Evolutionary conservation across 2,797 vertebrate genomes (phyloP).

Genomic region (Typhlichthys subterraneus): DNA sequence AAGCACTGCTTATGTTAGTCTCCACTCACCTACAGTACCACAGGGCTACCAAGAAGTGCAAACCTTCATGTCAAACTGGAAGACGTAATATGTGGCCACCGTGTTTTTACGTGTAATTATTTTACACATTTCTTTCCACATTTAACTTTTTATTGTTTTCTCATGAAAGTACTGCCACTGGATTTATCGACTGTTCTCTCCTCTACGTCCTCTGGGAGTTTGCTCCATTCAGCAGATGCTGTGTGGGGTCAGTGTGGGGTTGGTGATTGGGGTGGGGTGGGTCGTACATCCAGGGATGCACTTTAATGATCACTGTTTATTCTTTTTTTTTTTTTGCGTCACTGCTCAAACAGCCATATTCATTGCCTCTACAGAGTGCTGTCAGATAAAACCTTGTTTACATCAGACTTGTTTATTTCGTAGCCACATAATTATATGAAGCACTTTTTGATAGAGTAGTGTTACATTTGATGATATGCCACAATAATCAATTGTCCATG

Average conservation of each 20-base stretch:
- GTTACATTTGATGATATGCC: constrained; percentile 72
- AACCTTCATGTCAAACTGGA: constrained; percentile 64
- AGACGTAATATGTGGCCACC: constrained; percentile 59
- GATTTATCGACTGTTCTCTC: constrained; percentile 66
- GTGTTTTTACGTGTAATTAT: constrained; percentile 56
- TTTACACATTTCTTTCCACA: constrained; percentile 31
- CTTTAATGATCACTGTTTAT: constrained; percentile 73
- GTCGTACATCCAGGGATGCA: constrained; percentile 75
- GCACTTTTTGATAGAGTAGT: constrained; percentile 81
- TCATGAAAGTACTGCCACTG: constrained; percentile 77
- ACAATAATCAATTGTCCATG: constrained; percentile 66
- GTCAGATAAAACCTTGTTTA: constrained; percentile 76
- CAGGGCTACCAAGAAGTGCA: constrained; percentile 50
- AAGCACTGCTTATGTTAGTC: constrained; percentile 40
- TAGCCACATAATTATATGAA: constrained; percentile 76
- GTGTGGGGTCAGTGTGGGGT: constrained; percentile 42
- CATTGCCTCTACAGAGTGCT: constrained; percentile 66
- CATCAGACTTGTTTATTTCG: constrained; percentile 59
- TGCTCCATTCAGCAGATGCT: constrained; percentile 48
- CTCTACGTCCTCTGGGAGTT: constrained; percentile 54
- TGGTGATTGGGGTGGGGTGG: constrained; percentile 16
- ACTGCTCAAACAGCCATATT: constrained; percentile 75
- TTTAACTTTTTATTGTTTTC: constrained; percentile 29
- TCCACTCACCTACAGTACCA: constrained; percentile 30
- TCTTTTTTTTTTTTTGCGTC: constrained; percentile 55